A percentile compares a stretch with the other conserved stretches of the same genome.
phyloP scores from a whole-genome alignment of 2,888 invertebrate species.

The Microplitis manilae region DNA sequence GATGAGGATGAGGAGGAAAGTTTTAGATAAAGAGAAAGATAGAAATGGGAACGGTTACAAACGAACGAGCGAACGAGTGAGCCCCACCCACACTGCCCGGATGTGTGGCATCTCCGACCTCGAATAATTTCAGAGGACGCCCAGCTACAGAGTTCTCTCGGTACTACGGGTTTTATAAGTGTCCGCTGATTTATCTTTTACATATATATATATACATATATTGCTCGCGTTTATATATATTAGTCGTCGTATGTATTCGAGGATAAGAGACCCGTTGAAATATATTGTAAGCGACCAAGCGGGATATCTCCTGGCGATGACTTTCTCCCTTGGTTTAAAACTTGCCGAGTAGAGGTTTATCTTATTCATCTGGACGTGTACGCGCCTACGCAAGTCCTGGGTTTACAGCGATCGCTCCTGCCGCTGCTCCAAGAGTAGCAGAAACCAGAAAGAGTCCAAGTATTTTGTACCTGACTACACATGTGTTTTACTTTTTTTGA shows the following conservation, averaged over 20 bases:
- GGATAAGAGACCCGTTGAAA: conserved; percentile 21
- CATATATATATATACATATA: not conserved
- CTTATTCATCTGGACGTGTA: conserved; percentile 30
- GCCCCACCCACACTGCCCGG: conserved; percentile 22
- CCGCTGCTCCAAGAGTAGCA: not conserved
- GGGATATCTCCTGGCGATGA: conserved; percentile 24
- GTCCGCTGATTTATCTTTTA: conserved; percentile 20
- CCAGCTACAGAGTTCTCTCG: not conserved
- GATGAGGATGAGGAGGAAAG: not conserved
- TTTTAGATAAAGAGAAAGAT: not conserved
- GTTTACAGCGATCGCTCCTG: conserved; percentile 16
- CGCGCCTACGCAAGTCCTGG: conserved; percentile 18
- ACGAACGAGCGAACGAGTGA: not conserved
- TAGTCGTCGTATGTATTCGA: not conserved
- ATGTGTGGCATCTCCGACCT: conserved; percentile 15
- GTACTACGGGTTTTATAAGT: not conserved
- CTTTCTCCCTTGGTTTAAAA: conserved; percentile 20
- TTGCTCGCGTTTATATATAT: not conserved
- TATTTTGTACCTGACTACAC: not conserved
- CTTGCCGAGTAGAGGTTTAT: conserved; percentile 12
- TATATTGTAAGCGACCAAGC: conserved; percentile 21
- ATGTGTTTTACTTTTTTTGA: not conserved
- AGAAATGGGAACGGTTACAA: not conserved
- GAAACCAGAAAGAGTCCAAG: conserved; percentile 5
- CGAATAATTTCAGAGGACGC: not conserved